Evolutionary conservation across 2,113 vertebrate genomes (phyloP).

Genomic region (Turnix velox): DNA sequence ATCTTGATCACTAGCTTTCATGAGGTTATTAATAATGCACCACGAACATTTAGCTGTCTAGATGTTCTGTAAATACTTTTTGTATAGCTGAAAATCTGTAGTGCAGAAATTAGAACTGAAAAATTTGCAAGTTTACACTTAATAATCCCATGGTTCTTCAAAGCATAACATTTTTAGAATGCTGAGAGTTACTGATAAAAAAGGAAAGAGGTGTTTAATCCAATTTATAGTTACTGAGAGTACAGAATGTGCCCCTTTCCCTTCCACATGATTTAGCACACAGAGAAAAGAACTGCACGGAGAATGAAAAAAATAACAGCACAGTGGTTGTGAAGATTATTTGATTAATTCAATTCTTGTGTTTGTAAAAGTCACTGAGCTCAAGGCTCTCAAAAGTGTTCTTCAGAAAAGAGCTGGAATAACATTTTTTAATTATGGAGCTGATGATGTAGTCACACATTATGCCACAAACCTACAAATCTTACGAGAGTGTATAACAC

Average conservation of each 20-base stretch:
- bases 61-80: not conserved
- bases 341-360: slow-evolving; percentile 42
- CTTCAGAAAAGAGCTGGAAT: slow-evolving; percentile 3
- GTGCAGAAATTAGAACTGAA: not conserved
- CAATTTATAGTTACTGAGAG: slow-evolving; percentile 12
- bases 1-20: not conserved
- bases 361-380: slow-evolving; percentile 24
- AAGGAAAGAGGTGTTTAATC: not conserved
- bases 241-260: not conserved
- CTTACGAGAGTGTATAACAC: not conserved
- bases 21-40: not conserved
- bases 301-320: slow-evolving; percentile 22
- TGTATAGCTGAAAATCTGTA: not conserved
- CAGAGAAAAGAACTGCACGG: not conserved
- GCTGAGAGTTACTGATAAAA: not conserved
- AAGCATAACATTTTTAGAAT: not conserved
- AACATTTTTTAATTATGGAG: slow-evolving; percentile 14
- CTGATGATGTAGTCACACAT: not conserved
- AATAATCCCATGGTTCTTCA: not conserved
- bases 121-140: not conserved
- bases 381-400: slow-evolving; percentile 7
- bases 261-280: not conserved
- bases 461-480: not conserved
- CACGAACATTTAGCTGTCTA: not conserved
- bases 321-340: slow-evolving; percentile 11